Percentiles rank a stretch among this genome's conserved stretches.
These are phyloP conservation scores for Nesogale talazaci DNA, from an alignment of 2,113 vertebrate genomes.

Conservation along the genomic window DNA sequence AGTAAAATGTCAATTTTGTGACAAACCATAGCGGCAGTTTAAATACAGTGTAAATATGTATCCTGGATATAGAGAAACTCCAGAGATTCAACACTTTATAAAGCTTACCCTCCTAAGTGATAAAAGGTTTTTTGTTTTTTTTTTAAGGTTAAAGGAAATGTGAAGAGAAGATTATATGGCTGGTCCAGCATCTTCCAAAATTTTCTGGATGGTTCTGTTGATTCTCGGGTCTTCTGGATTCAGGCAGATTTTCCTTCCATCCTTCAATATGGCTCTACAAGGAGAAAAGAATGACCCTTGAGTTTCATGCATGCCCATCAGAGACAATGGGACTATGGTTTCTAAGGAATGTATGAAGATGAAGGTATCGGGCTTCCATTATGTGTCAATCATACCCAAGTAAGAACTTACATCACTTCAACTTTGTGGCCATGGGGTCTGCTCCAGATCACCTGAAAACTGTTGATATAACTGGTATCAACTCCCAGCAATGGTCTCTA, in stretches of 20 bases:
- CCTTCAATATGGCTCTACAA: slow-evolving; percentile 73
- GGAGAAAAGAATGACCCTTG: not conserved
- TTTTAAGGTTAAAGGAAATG: too few relatives aligned
- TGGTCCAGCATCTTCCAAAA: slow-evolving; percentile 39
- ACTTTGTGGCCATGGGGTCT: slow-evolving; percentile 49
- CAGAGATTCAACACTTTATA: not conserved
- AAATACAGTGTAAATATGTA: not conserved
- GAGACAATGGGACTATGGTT: not conserved
- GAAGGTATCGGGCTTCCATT: not conserved
- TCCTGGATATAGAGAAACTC: not conserved
- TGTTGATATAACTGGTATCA: slow-evolving; percentile 7
- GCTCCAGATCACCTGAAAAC: slow-evolving; percentile 12
- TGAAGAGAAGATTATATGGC: not conserved
- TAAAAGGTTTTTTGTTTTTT: not conserved
- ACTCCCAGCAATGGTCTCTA: not conserved
- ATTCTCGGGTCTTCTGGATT: slow-evolving; percentile 64
- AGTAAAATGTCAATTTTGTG: not conserved
- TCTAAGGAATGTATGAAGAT: not conserved
- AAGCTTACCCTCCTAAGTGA: not conserved
- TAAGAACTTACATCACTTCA: slow-evolving; percentile 65
- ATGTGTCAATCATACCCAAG: not conserved
- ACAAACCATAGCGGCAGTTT: not conserved
- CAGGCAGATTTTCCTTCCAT: slow-evolving; percentile 63
- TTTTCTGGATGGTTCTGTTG: slow-evolving; percentile 68
- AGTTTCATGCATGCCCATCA: too few relatives aligned